Evolutionary conservation across 2,888 invertebrate genomes (phyloP), one percentile per base, ranked within the genome.

Genomic region (Netelia inedita): DNA sequence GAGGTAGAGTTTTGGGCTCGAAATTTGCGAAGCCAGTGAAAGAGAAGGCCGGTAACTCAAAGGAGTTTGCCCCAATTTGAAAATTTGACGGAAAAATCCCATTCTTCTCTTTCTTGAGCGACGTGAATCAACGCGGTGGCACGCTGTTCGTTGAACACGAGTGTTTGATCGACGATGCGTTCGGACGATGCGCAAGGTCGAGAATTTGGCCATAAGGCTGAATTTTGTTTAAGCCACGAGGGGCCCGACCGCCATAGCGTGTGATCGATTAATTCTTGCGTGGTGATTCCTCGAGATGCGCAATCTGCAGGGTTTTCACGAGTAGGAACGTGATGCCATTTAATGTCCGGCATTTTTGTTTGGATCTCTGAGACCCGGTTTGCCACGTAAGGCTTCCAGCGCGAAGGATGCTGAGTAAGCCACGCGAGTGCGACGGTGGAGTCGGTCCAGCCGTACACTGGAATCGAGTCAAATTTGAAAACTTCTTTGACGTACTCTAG

Each of bases 291-390:
- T 55, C 92, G 65, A 0, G 91, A 91, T 1, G 90, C 86, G 14
- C 89, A 87, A 78, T 92, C 91, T 14, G 91, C 90, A 0, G 92
- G 90, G 75, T 92, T 92, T 9, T 86, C 72, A 28, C 84, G 71
- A 8, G 89, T 87, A n/a, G 82, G 55, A 0, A 92, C 89, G 71
- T 92, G 89, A 59, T 72, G 69, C 91, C 92, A 92, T 21, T 69
- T 75, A 5, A 66, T 57, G 8, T 72, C 35, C 9, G 88, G 85
- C 16, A 88, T 85, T 11, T 83, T 46, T 28, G 88, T 86, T 78
- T 91, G 89, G 16, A 92, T 91, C 74, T 89, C 78, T 0, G 88
- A 86, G 1, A 92, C 89, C 53, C 91, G 74, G 82, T 92, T 92
- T 1, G 89, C 89, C 8, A 89, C 88, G 69, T 86, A 89, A 11